These are phyloP conservation scores for Himalopsyche phryganea DNA, from an alignment of 1,140 invertebrate genomes.

Conservation along the genomic window DNA sequence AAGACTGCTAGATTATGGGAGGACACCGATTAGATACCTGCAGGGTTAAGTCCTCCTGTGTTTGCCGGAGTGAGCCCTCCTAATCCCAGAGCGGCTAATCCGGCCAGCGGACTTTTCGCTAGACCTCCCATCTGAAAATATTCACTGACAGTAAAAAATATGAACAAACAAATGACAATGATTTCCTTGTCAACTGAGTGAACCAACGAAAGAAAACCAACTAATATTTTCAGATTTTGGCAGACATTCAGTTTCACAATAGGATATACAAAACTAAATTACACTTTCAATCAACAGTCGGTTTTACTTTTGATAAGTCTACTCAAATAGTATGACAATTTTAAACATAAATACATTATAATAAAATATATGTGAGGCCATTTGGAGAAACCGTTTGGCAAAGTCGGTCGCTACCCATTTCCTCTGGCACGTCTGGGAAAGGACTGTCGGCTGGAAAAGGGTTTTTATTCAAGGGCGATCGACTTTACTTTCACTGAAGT, in stretches of 20 bases:
- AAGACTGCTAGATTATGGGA: too few species aligned
- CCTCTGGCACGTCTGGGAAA: conserved; percentile 57
- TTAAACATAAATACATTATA: too few species aligned
- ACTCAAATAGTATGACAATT: too few species aligned
- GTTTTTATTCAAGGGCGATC: conserved; percentile 1
- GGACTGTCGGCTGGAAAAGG: conserved; percentile 48
- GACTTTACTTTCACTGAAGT: neutral
- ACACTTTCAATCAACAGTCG: too few species aligned
- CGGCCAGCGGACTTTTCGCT: conserved; percentile 80
- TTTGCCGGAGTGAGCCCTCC: conserved; percentile 78
- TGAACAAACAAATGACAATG: too few species aligned
- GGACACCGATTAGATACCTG: too few species aligned
- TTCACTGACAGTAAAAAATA: too few species aligned
- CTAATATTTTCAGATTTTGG: too few species aligned
- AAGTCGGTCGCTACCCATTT: conserved; percentile 13
- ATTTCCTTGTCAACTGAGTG: neutral
- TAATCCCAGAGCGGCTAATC: conserved; percentile 78
- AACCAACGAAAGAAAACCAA: too few species aligned
- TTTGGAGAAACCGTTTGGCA: neutral
- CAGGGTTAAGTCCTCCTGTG: conserved; percentile 80
- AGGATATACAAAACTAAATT: too few species aligned
- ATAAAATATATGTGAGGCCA: neutral
- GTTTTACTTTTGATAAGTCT: too few species aligned
- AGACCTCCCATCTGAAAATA: conserved; percentile 72
- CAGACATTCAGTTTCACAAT: too few species aligned